phyloP scores from a whole-genome alignment of 2,797 vertebrate genomes.

The Paguma larvata region DNA sequence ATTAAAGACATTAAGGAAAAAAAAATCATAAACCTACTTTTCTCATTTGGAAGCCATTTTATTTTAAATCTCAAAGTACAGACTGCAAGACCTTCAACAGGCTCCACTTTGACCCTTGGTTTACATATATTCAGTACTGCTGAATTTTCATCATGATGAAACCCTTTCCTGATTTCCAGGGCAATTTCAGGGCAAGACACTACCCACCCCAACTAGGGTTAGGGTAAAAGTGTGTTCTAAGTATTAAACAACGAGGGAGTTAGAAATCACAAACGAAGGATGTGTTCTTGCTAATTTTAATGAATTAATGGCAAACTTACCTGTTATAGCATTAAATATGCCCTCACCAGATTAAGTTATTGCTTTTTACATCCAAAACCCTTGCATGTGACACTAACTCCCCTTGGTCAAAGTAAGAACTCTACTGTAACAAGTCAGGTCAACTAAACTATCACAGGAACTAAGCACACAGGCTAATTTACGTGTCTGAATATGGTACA shows the following conservation, averaged over 20 bases:
- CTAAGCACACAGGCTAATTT: neutral
- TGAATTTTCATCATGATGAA: neutral
- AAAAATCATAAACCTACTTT: conserved; percentile 1
- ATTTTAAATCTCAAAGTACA: conserved; percentile 31
- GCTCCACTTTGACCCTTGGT: neutral
- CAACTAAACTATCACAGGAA: neutral
- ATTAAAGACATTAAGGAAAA: neutral
- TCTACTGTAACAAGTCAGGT: neutral
- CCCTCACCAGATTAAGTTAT: neutral
- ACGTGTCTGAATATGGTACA: neutral
- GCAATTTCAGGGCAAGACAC: conserved; percentile 3
- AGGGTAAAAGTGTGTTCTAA: neutral
- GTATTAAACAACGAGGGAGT: neutral
- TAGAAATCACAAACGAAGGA: neutral
- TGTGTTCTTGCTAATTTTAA: neutral
- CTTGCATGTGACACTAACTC: neutral
- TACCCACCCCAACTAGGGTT: neutral
- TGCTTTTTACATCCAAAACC: conserved; percentile 16
- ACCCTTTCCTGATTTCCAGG: neutral
- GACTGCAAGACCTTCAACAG: neutral
- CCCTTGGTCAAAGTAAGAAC: neutral
- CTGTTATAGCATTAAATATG: neutral
- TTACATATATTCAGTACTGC: neutral
- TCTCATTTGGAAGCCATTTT: conserved; percentile 47
- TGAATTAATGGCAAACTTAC: neutral